Evolutionary conservation across 2,888 invertebrate species (phyloP), one percentile per base, ranked within the genome.

Genomic region (Erpobdella octoculata): DNA sequence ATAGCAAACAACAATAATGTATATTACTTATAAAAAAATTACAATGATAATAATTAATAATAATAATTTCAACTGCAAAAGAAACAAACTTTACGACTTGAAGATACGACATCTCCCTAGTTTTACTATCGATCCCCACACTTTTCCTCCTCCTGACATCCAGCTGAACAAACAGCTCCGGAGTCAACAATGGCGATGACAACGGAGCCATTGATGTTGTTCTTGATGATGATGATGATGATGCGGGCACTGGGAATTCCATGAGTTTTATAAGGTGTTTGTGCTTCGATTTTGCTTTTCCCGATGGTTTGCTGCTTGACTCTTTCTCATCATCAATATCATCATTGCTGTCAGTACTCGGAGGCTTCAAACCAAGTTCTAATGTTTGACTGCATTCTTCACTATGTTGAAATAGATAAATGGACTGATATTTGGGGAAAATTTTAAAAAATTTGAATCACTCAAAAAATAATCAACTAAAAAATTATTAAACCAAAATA

Each of bases 231-330:
- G 62, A 31, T 31, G 62, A n/a, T 35, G 62, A 31, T 8, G 31
- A n/a, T 1, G 31, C 6, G n/a, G 62, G 35, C 4, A 33, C 18
- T 25, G 62, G 62, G 6, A 62, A 62, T 62, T 62, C 62, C 31
- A 62, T 35, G 35, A 62, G 31, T 33, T 62, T 62, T 9, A 62
- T 62, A 6, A 62, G 33, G 31, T 62, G 62, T 31, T 62, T 62
- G 33, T 33, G 62, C 25, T 53, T 53, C 28, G 53, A 28, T 53
- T 53, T 53, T 28, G 28, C 8, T 53, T 53, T 53, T 53, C 28
- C 6, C 3, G 4, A 28, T 25, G 53, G 5, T n/a, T n/a, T n/a
- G n/a, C n/a, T n/a, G n/a, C n/a, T n/a, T 12, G 53, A n/a, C n/a
- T 53, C 18, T 53, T 25, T 0, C 9, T 8, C 21, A 53, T 53